Base-by-base conservation (phyloP, 2,888 invertebrate species). In the Pandemis heparana region DNA sequence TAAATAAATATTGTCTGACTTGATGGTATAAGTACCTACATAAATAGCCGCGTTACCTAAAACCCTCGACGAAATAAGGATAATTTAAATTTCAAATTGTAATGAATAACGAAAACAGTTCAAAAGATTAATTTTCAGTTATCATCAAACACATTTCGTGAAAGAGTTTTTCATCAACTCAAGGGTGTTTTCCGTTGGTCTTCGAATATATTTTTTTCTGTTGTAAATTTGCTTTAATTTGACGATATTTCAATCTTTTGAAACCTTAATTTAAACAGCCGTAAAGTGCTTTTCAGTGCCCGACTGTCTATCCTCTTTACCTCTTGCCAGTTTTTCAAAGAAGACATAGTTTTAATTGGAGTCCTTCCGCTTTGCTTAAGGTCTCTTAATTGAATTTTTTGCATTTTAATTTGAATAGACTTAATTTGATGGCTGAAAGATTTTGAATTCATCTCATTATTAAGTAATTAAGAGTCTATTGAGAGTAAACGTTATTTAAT, bases 301-400 rank as follows among this genome's bases (percentile, higher is more conserved):
- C 81, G 75, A 63, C 77, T 81, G 85, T 85, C 85, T 83, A 82
- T 87, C 85, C 86, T 84, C 83, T 88, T 87, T 83, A 83, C 85
- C 85, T 85, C 83, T 85, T 84, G 81, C 81, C 85, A 82, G 84
- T 82, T 80, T 80, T 79, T 79, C 77, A 73, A 78, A 83, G 83
- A 87, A 86, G 90, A 90, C 89, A 89, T 89, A 89, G 87, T 90
- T 91, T 91, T 91, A 90, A 91, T 91, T 91, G 87, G 87, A 86
- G 84, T 86, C 82, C 85, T 88, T 88, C 87, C 88, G 85, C 83
- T 87, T 88, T 85, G 78, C 87, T 87, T 84, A 84, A 85, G 81
- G 84, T 84, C 81, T 81, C 79, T 83, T 89, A 89, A 89, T 89
- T 89, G 83, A 87, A 85, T 86, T 87, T 86, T 88, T 89, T 84